Evolutionary conservation across 2,888 invertebrate species (phyloP).

Genomic region (Plusia festucae): DNA sequence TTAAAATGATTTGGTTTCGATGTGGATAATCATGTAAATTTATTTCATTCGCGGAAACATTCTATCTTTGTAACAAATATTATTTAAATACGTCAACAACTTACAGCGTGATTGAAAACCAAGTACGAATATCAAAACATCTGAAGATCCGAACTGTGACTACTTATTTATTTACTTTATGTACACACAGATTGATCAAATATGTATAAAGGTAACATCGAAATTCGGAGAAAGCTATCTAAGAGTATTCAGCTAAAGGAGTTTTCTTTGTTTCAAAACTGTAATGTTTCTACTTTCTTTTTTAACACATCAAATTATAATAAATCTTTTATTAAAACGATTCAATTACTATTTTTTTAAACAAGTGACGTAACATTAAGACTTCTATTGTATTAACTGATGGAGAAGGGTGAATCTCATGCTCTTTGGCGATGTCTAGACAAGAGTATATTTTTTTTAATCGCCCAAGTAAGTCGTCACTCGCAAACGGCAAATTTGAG

Average conservation of each 20-base stretch:
- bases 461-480: slow-evolving; percentile 16
- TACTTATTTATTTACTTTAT: slow-evolving; percentile 3
- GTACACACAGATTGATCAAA: slow-evolving; percentile 5
- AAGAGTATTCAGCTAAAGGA: background rate
- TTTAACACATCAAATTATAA: slow-evolving; percentile 1
- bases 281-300: background rate
- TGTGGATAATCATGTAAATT: background rate
- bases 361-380: background rate
- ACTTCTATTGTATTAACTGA: background rate
- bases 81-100: background rate
- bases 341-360: background rate
- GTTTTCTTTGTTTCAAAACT: background rate
- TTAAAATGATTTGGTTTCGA: too few relatives aligned
- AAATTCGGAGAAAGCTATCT: slow-evolving; percentile 6
- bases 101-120: background rate
- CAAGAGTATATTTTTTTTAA: slow-evolving; percentile 30
- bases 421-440: slow-evolving; percentile 36
- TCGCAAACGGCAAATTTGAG: slow-evolving; percentile 7
- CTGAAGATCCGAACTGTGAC: slow-evolving; percentile 3
- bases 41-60: background rate
- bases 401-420: slow-evolving; percentile 4
- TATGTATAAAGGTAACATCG: slow-evolving; percentile 5
- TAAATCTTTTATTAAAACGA: background rate
- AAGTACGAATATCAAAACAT: slow-evolving; percentile 2
- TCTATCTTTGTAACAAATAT: background rate